A percentile compares a stretch with the other conserved stretches of the same genome.
Evolutionary conservation across 2,888 invertebrate species (phyloP).

Genomic region (Dynastes grantii): DNA sequence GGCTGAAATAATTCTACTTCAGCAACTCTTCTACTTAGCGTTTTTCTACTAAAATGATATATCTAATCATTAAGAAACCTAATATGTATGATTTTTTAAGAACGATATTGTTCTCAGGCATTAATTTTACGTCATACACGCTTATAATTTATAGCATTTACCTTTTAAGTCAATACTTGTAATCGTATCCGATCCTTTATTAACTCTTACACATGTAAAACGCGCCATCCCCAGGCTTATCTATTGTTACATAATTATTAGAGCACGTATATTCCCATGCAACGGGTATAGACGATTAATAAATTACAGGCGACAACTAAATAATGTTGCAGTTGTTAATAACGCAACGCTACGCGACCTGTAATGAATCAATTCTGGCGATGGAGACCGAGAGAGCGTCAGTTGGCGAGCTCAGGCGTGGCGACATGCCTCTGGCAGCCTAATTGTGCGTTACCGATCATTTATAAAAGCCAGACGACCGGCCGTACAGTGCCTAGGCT

Average conservation of each 20-base stretch:
- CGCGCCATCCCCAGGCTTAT: background rate
- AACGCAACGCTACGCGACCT: slow-evolving; percentile 44
- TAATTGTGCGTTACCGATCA: slow-evolving; percentile 63
- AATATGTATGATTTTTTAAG: background rate
- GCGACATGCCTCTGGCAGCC: slow-evolving; percentile 65
- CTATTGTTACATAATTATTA: slow-evolving; percentile 13
- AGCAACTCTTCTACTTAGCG: background rate
- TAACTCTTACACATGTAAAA: background rate
- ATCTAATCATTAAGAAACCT: background rate
- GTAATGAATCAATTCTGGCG: slow-evolving; percentile 55
- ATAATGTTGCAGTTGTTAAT: slow-evolving; percentile 53
- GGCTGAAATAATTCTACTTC: background rate
- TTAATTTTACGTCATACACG: background rate
- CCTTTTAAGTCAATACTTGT: slow-evolving; percentile 7
- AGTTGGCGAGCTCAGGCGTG: slow-evolving; percentile 65
- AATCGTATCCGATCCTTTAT: background rate
- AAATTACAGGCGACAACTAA: slow-evolving; percentile 50
- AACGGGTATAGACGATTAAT: slow-evolving; percentile 15
- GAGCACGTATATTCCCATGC: slow-evolving; percentile 13
- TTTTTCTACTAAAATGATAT: background rate
- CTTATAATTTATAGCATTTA: background rate
- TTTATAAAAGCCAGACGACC: slow-evolving; percentile 54
- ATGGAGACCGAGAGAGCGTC: slow-evolving; percentile 57
- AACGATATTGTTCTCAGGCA: background rate
- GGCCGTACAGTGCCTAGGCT: background rate